Evolutionary conservation across 2,888 invertebrate genomes (phyloP), one percentile per base, ranked within the genome.

Genomic region (Drosophila prostipennis): DNA sequence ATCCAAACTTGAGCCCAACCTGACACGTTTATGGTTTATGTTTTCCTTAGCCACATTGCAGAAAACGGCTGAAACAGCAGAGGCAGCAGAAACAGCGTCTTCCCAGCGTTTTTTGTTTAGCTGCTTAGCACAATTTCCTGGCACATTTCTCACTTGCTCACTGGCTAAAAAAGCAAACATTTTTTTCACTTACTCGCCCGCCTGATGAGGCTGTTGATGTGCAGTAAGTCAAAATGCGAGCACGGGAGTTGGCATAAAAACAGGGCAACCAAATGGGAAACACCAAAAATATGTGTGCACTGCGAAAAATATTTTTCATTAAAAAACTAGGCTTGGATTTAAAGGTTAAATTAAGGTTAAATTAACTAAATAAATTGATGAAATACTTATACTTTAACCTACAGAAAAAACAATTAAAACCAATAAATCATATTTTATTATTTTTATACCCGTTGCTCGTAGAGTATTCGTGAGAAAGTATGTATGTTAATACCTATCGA

Each of bases 111-210:
- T 75, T 75, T 67, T 82, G 77, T 72, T 39, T 45, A 65, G 77
- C 75, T 75, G 74, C 57, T 84, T 76, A 75, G 77, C 76, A 81
- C 85, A 84, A 83, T 83, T 84, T 83, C 79, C 85, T 87, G 77
- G 69, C 76, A 64, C 72, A 81, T 84, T 87, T 79, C 76, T 84
- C 75, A 83, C 72, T 64, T 72, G 72, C 29, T 11, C 26, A 26
- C 37, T 34, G 52, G 52, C 52, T 46, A 65, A 64, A 65, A 43
- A 63, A 53, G 48, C 69, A 57, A 49, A 72, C 68, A 83, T 74
- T 80, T 85, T 76, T 76, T 82, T 84, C 72, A 80, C 82, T 86
- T 82, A 80, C 59, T 55, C 54, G 49, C 39, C 63, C 52, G 72
- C 74, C 74, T 78, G 78, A 75, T 74, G 78, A 77, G 72, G 65